phyloP scores from a whole-genome alignment of 1,140 invertebrate genomes.

The Dinothrombium tinctorium region DNA sequence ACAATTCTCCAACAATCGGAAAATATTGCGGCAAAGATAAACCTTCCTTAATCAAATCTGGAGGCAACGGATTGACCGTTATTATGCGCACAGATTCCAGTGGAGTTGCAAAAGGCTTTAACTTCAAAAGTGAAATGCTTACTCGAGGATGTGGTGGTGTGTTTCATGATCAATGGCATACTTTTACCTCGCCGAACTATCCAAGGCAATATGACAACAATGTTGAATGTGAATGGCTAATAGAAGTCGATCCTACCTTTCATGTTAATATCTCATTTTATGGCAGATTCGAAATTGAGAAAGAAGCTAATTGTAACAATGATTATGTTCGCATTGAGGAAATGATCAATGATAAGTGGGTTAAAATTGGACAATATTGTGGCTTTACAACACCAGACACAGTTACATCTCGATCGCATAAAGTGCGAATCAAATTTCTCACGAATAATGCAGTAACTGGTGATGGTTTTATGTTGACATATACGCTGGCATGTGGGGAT shows the following conservation, averaged over 20 bases:
- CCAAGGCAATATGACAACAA: slow-evolving; percentile 37
- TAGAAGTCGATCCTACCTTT: slow-evolving; percentile 35
- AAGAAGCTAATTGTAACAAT: slow-evolving; percentile 38
- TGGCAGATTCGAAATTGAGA: slow-evolving; percentile 46
- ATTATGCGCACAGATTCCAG: slow-evolving; percentile 1
- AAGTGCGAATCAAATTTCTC: slow-evolving; percentile 18
- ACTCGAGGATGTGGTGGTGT: slow-evolving; percentile 32
- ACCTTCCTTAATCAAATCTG: slow-evolving; percentile 15
- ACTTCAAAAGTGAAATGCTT: slow-evolving; percentile 16
- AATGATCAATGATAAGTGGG: slow-evolving; percentile 18
- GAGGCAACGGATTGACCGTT: not conserved
- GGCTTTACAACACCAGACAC: slow-evolving; percentile 34
- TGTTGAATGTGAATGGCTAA: slow-evolving; percentile 51
- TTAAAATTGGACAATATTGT: slow-evolving; percentile 34
- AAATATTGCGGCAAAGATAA: slow-evolving; percentile 33
- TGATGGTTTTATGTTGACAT: slow-evolving; percentile 38
- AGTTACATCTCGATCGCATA: slow-evolving; percentile 19
- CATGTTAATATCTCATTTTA: slow-evolving; percentile 38
- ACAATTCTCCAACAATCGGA: slow-evolving; percentile 29
- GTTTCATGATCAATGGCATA: slow-evolving; percentile 22
- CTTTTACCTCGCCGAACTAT: slow-evolving; percentile 32
- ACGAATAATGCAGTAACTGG: slow-evolving; percentile 25
- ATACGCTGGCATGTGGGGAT: slow-evolving; percentile 39
- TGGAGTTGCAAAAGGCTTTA: slow-evolving; percentile 15
- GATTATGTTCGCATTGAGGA: slow-evolving; percentile 43